Conservation (phyloP, 2,797 vertebrate genomes). For the Sternarchorhynchus goeldii region DNA sequence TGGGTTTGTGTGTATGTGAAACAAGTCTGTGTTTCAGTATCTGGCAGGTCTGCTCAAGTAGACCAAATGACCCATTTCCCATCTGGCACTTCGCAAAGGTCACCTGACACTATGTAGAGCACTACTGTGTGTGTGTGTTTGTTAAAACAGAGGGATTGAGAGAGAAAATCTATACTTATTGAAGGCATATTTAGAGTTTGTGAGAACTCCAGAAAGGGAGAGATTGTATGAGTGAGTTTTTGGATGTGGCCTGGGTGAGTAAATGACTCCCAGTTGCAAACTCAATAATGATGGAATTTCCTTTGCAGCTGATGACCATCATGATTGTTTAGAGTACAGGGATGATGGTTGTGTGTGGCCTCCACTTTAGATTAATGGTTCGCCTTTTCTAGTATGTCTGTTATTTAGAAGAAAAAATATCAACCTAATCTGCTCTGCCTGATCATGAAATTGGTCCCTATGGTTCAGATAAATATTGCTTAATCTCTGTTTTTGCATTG, state of each 20-base stretch:
- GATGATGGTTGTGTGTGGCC: conserved; percentile 35
- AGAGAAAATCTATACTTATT: conserved; percentile 1
- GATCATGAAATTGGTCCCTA: not conserved
- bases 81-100: conserved; percentile 63
- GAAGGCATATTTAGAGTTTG: conserved; percentile 2
- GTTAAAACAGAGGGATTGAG: not conserved
- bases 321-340: conserved; percentile 41
- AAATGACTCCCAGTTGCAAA: conserved; percentile 36
- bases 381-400: conserved; percentile 32
- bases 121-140: conserved; percentile 17
- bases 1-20: not conserved
- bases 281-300: conserved; percentile 54
- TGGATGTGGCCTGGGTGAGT: conserved; percentile 21
- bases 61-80: conserved; percentile 62
- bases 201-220: conserved; percentile 3
- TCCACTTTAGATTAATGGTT: conserved; percentile 14
- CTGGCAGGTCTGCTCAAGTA: conserved; percentile 45
- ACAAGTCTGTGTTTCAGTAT: not conserved
- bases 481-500: not conserved
- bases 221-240: conserved; percentile 20
- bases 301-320: conserved; percentile 50
- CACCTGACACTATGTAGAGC: conserved; percentile 58
- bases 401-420: conserved; percentile 6
- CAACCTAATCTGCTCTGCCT: not conserved
- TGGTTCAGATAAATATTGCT: not conserved